phyloP scores from a whole-genome alignment of 2,113 vertebrate genomes.

The Pelusios castaneus region DNA sequence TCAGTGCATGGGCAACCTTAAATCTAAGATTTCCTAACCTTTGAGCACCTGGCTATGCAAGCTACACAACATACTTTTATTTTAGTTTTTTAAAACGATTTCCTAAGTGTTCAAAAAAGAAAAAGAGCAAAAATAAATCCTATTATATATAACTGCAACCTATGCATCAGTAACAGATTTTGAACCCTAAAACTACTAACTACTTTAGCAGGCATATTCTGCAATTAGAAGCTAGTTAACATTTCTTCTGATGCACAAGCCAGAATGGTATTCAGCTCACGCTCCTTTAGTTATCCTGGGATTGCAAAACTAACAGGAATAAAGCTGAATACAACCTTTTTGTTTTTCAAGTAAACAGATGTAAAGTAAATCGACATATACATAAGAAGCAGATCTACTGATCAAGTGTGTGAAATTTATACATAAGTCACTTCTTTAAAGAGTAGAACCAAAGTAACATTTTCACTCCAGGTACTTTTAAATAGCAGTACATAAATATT shows the following conservation, averaged over 20 bases:
- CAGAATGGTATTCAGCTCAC: slow-evolving; percentile 38
- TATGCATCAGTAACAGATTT: neutral
- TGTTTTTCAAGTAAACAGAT: too few relatives aligned
- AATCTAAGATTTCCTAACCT: neutral
- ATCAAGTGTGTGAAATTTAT: neutral
- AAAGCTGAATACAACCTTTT: too few relatives aligned
- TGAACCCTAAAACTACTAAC: neutral
- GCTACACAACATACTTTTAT: neutral
- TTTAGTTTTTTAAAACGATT: neutral
- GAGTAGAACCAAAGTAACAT: neutral
- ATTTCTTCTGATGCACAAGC: slow-evolving; percentile 3
- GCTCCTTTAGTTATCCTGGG: neutral
- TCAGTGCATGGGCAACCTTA: neutral
- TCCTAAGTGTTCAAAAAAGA: neutral
- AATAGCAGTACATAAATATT: too few relatives aligned
- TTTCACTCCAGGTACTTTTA: neutral
- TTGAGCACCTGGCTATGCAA: neutral
- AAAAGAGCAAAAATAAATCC: neutral
- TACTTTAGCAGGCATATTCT: neutral
- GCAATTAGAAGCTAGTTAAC: neutral
- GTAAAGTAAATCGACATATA: neutral
- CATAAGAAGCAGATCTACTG: neutral
- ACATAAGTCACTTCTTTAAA: neutral
- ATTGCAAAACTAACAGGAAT: neutral
- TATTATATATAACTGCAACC: neutral